These are phyloP conservation scores for Tyto alba DNA, from an alignment of 2,113 vertebrate species.

Conservation along the genomic window DNA sequence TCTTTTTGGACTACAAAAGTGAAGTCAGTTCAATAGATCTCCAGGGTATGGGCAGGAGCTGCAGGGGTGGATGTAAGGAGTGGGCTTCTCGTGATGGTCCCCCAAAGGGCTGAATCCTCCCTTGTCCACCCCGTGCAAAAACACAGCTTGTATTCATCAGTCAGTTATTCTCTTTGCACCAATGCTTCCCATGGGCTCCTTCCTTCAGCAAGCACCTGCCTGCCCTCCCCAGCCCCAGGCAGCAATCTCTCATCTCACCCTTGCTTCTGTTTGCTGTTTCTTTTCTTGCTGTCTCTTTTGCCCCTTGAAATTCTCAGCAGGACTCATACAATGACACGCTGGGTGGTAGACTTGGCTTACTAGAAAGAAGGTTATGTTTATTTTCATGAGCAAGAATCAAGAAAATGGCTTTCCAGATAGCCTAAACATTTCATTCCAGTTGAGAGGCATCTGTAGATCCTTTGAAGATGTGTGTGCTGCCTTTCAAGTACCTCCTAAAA, in stretches of 20 bases:
- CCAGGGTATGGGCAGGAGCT: not conserved
- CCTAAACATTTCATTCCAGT: not conserved
- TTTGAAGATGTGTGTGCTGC: not conserved
- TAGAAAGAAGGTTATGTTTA: not conserved
- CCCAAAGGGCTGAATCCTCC: not conserved
- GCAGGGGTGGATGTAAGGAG: not conserved
- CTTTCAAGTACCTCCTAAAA: conserved; percentile 8
- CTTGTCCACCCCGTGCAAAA: not conserved
- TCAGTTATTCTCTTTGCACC: not conserved
- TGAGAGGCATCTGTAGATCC: not conserved
- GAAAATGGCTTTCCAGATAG: not conserved
- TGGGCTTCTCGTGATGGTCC: not conserved
- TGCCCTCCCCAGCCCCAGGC: not conserved
- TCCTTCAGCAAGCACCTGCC: not conserved
- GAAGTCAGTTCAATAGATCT: not conserved
- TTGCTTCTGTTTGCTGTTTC: not conserved
- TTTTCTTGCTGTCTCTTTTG: not conserved
- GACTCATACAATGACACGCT: accelerated
- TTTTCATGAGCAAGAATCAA: not conserved
- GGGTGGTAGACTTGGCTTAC: not conserved
- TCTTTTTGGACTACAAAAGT: not conserved
- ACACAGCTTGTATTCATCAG: not conserved
- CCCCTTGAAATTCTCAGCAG: not conserved
- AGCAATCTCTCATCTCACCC: not conserved
- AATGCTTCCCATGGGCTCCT: not conserved